Percentiles rank a stretch among this genome's conserved stretches.
These are phyloP conservation scores for Nineta flava DNA, from an alignment of 2,888 invertebrate species.

Conservation along the genomic window DNA sequence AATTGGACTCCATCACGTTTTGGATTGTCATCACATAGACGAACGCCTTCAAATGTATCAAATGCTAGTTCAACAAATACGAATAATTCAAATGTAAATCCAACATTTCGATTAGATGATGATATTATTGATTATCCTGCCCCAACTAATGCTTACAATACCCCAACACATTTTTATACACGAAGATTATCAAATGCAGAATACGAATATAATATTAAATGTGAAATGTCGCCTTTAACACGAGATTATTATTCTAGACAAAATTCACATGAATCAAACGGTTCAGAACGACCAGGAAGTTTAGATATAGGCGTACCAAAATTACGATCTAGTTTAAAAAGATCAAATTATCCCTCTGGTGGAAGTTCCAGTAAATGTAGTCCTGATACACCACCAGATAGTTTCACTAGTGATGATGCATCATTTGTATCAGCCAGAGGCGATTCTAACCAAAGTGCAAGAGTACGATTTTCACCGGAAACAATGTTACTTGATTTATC, in stretches of 20 bases:
- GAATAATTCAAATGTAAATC: slow-evolving; percentile 41
- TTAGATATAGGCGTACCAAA: slow-evolving; percentile 49
- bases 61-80: slow-evolving; percentile 39
- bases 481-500: slow-evolving; percentile 48
- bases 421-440: slow-evolving; percentile 79
- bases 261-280: slow-evolving; percentile 31
- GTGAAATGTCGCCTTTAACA: slow-evolving; percentile 7
- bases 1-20: slow-evolving; percentile 6
- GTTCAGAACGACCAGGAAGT: slow-evolving; percentile 41
- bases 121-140: slow-evolving; percentile 27
- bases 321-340: slow-evolving; percentile 62
- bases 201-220: slow-evolving; percentile 21
- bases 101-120: slow-evolving; percentile 43
- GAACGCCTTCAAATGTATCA: slow-evolving; percentile 64
- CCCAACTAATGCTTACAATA: slow-evolving; percentile 16
- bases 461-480: slow-evolving; percentile 66
- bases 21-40: slow-evolving; percentile 36
- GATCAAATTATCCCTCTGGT: slow-evolving; percentile 40
- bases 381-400: slow-evolving; percentile 74
- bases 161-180: slow-evolving; percentile 30
- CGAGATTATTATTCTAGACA: slow-evolving; percentile 23
- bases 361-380: slow-evolving; percentile 48
- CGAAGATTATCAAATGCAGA: slow-evolving; percentile 21
- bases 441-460: slow-evolving; percentile 48
- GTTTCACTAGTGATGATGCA: slow-evolving; percentile 72